A percentile compares a stretch with the other conserved stretches of the same genome.
phyloP scores from a whole-genome alignment of 2,797 vertebrate genomes.

The Limosa lapponica region DNA sequence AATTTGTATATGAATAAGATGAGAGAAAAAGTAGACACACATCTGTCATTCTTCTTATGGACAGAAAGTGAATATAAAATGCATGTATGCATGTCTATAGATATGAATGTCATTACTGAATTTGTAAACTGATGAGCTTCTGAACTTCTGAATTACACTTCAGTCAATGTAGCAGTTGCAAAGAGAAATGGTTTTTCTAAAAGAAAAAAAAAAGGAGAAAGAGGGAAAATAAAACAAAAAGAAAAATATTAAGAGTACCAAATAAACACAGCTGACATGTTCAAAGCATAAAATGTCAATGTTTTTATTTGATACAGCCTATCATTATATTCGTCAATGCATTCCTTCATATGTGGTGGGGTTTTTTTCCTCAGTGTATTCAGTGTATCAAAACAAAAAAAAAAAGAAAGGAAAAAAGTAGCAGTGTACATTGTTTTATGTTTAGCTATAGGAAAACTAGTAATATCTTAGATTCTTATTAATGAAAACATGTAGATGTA shows the following conservation, averaged over 20 bases:
- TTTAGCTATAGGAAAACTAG: background rate
- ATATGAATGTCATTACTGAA: background rate
- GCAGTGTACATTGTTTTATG: background rate
- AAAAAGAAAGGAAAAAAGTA: rapidly evolving
- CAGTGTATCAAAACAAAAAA: background rate
- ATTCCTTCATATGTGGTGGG: background rate
- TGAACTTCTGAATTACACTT: background rate
- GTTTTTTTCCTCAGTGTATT: background rate
- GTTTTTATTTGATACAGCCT: background rate
- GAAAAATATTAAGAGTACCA: background rate
- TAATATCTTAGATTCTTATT: background rate
- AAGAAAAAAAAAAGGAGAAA: background rate
- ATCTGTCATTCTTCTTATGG: background rate
- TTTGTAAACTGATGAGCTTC: background rate
- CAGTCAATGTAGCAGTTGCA: background rate
- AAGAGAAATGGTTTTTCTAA: background rate
- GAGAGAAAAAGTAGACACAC: background rate
- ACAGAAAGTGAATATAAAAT: background rate
- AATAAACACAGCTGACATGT: background rate
- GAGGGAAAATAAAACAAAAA: background rate
- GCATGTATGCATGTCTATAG: background rate
- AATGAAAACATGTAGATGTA: background rate
- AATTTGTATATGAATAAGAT: background rate
- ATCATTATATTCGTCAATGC: background rate
- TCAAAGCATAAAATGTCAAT: background rate